Evolutionary conservation across 2,113 vertebrate genomes (phyloP), one percentile per base, ranked within the genome.

Genomic region (Laticauda colubrina): DNA sequence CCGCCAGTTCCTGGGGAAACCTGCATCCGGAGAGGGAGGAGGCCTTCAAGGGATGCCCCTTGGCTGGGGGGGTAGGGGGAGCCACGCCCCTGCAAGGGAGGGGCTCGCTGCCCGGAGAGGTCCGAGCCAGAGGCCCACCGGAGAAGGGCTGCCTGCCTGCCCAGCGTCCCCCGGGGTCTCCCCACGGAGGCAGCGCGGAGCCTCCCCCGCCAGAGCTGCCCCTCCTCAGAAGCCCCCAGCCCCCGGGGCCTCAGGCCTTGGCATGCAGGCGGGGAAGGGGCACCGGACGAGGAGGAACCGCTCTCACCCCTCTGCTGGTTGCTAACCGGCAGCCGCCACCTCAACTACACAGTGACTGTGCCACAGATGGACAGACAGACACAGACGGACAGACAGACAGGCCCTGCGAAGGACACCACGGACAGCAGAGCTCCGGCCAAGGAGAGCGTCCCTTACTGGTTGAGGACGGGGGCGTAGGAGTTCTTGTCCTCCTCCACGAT

Each of bases 401-500:
- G 96, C 57, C 93, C 95, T 95, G 48, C 95, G 14, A 21, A 88
- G 87, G 26, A 45, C 45, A 87, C 45, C 86, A 87, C 23, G 43
- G 48, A 14, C 85, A 53, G 96, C 92, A 96, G 87, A 97, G 96
- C 97, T 96, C 43, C 45, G 15, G 53, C 34, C 59, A 55, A 92
- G 43, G 0, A 93, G 45, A 5, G 29, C 53, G 54, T 92, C 91
- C 97, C 99, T 98, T 94, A 99, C 99, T 99, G 99, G 97, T 99
- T 99, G 85, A 99, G 98, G 61, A 99, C 98, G 15, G 99, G 98
- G 1, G 98, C 98, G 51, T 99, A 99, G 61, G 99, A 99, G 97
- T 99, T 99, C 96, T 98, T 99, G 96, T 99, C 99, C 95, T 99
- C 99, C 93, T 99, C 99, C 91, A 98, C 99, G 96, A 99, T 99